Evolutionary conservation across 2,888 invertebrate genomes (phyloP).

Genomic region (Pomacea canaliculata): DNA sequence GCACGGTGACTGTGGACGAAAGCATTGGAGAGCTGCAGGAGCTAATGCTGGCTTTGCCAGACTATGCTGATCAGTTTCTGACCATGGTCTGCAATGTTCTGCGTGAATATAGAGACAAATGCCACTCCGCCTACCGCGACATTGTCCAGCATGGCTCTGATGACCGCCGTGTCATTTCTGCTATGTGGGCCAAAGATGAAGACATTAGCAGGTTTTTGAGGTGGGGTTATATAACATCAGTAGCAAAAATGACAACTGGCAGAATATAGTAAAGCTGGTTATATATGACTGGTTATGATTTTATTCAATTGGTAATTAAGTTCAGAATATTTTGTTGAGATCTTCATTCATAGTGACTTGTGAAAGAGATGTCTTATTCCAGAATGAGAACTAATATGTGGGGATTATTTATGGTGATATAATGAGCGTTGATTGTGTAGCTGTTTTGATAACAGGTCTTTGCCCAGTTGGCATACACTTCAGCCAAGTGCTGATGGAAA

Average conservation of each 20-base stretch:
- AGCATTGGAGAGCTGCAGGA: constrained; percentile 78
- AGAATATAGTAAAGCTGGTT: background rate
- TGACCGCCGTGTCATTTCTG: constrained; percentile 84
- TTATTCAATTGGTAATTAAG: too few species aligned
- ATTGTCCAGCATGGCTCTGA: constrained; percentile 84
- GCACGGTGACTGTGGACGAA: constrained; percentile 80
- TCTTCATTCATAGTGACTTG: too few species aligned
- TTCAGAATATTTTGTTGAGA: too few species aligned
- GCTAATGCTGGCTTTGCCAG: constrained; percentile 80
- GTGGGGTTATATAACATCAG: constrained; percentile 67
- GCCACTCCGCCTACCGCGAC: constrained; percentile 80
- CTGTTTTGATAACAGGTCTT: constrained; percentile 47
- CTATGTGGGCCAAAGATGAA: constrained; percentile 92
- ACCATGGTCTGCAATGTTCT: constrained; percentile 80
- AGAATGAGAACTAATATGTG: too few species aligned
- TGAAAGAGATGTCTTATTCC: too few species aligned
- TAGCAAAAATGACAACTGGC: background rate
- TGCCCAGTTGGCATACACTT: constrained; percentile 78
- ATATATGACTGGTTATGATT: too few species aligned
- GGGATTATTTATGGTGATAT: too few species aligned
- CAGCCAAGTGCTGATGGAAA: constrained; percentile 58
- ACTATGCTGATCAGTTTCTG: constrained; percentile 82
- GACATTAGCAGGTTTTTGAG: constrained; percentile 94
- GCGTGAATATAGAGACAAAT: constrained; percentile 81
- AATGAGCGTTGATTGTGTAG: too few species aligned